A percentile compares a stretch with the other conserved stretches of the same genome.
phyloP scores from a whole-genome alignment of 2,113 vertebrate species.

The Acrocephalus kingi region DNA sequence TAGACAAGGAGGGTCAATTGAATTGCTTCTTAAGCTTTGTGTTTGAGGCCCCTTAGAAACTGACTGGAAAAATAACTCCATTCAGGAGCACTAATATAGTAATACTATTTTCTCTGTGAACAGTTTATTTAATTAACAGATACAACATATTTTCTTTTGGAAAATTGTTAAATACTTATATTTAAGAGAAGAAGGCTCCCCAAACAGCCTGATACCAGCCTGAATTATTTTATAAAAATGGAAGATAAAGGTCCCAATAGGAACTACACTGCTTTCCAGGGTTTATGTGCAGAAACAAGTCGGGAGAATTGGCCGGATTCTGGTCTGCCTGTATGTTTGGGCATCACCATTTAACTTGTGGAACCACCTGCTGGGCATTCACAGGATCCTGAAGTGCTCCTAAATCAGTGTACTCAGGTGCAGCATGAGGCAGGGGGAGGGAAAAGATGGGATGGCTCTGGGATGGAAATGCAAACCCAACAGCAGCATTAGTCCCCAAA shows the following conservation, averaged over 20 bases:
- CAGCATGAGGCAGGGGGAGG: background rate
- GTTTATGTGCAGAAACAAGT: background rate
- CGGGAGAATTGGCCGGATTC: background rate
- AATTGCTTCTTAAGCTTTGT: background rate
- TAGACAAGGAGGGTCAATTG: background rate
- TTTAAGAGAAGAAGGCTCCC: conserved; percentile 32
- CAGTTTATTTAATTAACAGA: conserved; percentile 42
- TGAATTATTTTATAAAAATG: background rate
- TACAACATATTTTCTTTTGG: conserved; percentile 33
- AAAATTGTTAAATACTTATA: conserved; percentile 39
- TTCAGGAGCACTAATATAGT: conserved; percentile 36
- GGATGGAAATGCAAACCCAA: background rate
- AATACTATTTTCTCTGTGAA: conserved; percentile 15
- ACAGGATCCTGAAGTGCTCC: background rate
- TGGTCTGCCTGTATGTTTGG: background rate
- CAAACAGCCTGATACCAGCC: background rate
- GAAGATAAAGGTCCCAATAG: background rate
- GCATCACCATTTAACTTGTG: background rate
- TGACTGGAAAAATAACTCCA: background rate
- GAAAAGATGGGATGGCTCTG: background rate
- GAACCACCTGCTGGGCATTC: background rate
- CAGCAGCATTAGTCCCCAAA: background rate
- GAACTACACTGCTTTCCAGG: conserved; percentile 10
- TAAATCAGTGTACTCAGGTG: background rate
- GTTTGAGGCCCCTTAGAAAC: conserved; percentile 8